phyloP scores from a whole-genome alignment of 2,888 invertebrate species.

The Cetonia aurata region DNA sequence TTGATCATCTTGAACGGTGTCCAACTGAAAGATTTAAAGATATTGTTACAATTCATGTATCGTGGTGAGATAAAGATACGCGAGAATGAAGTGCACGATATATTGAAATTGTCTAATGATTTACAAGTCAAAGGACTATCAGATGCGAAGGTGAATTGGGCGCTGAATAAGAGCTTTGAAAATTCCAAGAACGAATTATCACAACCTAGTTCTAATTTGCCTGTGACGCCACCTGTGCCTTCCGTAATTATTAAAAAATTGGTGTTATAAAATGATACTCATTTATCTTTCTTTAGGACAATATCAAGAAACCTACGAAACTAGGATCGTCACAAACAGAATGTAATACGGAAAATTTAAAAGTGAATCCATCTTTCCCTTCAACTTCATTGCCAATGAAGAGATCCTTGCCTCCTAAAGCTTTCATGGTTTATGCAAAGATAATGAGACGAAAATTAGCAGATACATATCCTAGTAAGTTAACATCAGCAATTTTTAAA shows the following conservation, averaged over 20 bases:
- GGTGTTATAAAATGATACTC: too few species aligned
- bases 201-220: too few species aligned
- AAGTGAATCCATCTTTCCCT: slow-evolving; percentile 1
- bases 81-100: slow-evolving; percentile 65
- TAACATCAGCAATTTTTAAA: neutral
- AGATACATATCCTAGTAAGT: slow-evolving; percentile 63
- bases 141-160: slow-evolving; percentile 58
- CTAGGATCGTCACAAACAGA: slow-evolving; percentile 9
- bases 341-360: slow-evolving; percentile 2
- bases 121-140: slow-evolving; percentile 67
- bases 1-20: slow-evolving; percentile 67
- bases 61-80: slow-evolving; percentile 68
- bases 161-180: slow-evolving; percentile 57
- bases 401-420: slow-evolving; percentile 67
- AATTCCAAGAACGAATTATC: too few species aligned
- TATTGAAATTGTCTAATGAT: slow-evolving; percentile 65
- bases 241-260: neutral
- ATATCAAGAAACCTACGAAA: neutral
- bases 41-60: slow-evolving; percentile 68
- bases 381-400: neutral
- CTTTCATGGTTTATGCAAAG: slow-evolving; percentile 70
- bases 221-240: neutral
- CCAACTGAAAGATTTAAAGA: slow-evolving; percentile 64
- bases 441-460: slow-evolving; percentile 68
- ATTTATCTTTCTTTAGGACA: neutral